Conservation (phyloP, 2,888 invertebrate species). For the Aleiodes alternator region DNA sequence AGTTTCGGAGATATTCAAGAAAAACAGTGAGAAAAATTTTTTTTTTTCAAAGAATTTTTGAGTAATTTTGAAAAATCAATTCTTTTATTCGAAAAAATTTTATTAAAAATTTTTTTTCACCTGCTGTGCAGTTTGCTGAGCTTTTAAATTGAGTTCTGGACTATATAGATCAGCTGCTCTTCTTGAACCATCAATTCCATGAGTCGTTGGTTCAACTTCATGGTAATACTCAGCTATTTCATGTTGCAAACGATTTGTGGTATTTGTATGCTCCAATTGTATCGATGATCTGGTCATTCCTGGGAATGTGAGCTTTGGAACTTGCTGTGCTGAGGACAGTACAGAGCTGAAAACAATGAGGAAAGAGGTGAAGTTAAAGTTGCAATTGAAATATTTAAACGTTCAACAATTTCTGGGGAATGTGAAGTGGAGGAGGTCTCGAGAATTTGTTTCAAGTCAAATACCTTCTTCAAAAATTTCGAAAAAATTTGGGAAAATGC, state of each 20-base stretch:
- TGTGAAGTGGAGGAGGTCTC: no score
- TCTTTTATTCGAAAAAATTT: no score
- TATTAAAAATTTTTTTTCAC: slow-evolving; percentile 51
- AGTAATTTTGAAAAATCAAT: no score
- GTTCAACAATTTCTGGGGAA: not conserved
- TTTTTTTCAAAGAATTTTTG: no score
- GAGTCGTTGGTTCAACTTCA: slow-evolving; percentile 56
- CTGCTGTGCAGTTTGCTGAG: slow-evolving; percentile 72
- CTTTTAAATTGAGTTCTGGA: slow-evolving; percentile 72
- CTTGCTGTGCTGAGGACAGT: slow-evolving; percentile 67
- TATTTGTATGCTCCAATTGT: slow-evolving; percentile 54
- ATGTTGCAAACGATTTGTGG: slow-evolving; percentile 51
- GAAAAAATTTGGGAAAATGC: no score
- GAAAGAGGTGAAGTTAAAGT: not conserved
- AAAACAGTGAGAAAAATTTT: no score
- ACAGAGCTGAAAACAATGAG: slow-evolving; percentile 63
- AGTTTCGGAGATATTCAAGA: no score
- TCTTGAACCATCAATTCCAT: slow-evolving; percentile 52
- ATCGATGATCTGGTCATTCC: slow-evolving; percentile 54
- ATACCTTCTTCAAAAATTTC: no score
- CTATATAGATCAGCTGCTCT: slow-evolving; percentile 71
- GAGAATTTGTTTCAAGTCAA: no score
- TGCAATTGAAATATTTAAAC: not conserved
- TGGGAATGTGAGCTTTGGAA: slow-evolving; percentile 65
- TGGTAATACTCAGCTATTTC: slow-evolving; percentile 59